phyloP scores from a whole-genome alignment of 37 sponge, comb jelly and placozoan genomes.

The Amphimedon queenslandica region DNA sequence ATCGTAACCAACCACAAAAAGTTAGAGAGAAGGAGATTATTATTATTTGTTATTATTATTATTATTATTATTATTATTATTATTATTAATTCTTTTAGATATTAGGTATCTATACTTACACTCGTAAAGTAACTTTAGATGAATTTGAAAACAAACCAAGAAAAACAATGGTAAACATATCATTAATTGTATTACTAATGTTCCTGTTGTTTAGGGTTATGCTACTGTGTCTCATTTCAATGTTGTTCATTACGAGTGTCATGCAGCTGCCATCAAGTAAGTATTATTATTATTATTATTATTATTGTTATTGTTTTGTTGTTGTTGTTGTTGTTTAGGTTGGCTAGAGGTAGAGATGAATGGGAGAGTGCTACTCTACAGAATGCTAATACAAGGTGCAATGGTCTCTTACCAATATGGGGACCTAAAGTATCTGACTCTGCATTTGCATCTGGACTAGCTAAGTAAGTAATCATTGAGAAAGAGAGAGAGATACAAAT shows the following conservation, averaged over 20 bases:
- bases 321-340: too few species aligned
- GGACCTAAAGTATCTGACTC: conserved; percentile 82
- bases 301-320: too few species aligned
- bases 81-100: conserved; percentile 23
- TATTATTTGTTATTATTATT: background rate
- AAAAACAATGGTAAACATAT: conserved; percentile 44
- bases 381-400: conserved; percentile 91
- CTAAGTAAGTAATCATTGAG: too few species aligned
- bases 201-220: conserved; percentile 43
- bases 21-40: conserved; percentile 11
- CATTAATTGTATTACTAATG: background rate
- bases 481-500: too few species aligned
- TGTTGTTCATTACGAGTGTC: conserved; percentile 89
- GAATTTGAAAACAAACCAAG: conserved; percentile 88
- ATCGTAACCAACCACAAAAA: conserved; percentile 88
- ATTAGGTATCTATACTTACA: conserved; percentile 91
- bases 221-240: conserved; percentile 92
- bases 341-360: conserved; percentile 76
- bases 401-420: conserved; percentile 93
- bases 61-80: background rate
- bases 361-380: conserved; percentile 96
- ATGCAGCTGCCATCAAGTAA: conserved; percentile 80
- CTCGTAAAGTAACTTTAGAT: conserved; percentile 71
- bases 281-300: conserved; percentile 8
- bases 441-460: conserved; percentile 50